Base-by-base conservation (phyloP, 2,113 vertebrate genomes). In the Octodon degus region DNA sequence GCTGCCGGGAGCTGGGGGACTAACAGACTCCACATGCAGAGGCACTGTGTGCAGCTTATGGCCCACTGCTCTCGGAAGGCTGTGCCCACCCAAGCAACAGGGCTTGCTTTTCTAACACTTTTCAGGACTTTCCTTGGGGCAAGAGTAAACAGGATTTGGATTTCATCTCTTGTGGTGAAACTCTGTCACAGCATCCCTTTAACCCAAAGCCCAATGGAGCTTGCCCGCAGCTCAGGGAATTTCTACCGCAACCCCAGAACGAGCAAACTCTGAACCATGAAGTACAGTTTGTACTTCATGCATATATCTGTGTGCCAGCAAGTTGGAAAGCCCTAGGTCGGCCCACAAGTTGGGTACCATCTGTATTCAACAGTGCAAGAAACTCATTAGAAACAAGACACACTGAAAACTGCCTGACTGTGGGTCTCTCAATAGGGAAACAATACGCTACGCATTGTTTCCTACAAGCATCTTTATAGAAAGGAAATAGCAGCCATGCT, bases 101-200 rank as follows among this genome's bases (percentile, higher is more conserved):
- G 55, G 11, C 74, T 77, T 40, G 12, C 74, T 77, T 47, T 86
- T 55, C 10, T 43, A 96, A 50, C 34, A 1, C 13, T 22, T 87
- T 92, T 77, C 50, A 94, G 70, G 86, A 85, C 43, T 77, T 92
- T 87, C 50, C 50, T 34, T 90, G n/a, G 2, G 53, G 43, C 12
- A 60, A 74, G 37, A 9, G 70, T 81, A 83, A 83, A 63, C 20
- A 67, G 32, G 43, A 90, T 40, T 87, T 94, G 12, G 24, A 65
- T 82, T 93, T 95, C 34, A 65, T 24, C 37, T 82, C 65, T 70
- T 76, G 7, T 12, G 37, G 11, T 62, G 55, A 77, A 90, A 92
- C 93, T 86, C 85, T 88, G 82, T 88, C 80, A 85, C 19, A 55
- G 92, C 2, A 43, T 82, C 40, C 34, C 63, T 94, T 68, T 83